phyloP scores from a whole-genome alignment of 2,888 invertebrate species.

The Meloe dianella region DNA sequence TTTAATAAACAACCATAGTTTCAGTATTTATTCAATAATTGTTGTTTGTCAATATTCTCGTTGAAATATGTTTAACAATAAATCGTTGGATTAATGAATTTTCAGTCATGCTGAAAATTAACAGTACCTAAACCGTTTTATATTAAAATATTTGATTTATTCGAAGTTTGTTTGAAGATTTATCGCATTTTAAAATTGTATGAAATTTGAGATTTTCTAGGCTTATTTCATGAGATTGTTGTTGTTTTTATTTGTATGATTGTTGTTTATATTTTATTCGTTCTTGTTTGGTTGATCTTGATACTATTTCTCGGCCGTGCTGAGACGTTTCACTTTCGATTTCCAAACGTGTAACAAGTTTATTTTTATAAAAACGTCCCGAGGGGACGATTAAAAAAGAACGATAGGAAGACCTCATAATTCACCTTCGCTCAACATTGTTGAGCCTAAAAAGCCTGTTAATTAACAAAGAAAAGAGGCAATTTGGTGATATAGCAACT shows the following conservation, averaged over 20 bases:
- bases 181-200: too few species aligned
- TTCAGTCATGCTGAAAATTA: background rate
- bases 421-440: too few species aligned
- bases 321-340: conserved; percentile 4
- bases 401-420: background rate
- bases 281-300: background rate
- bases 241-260: background rate
- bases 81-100: background rate
- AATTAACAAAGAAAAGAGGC: too few species aligned
- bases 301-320: background rate
- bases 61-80: background rate
- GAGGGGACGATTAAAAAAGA: background rate
- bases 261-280: background rate
- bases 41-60: too few species aligned
- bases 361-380: background rate
- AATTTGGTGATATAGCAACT: too few species aligned
- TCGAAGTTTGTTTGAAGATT: too few species aligned
- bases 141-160: background rate
- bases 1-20: too few species aligned
- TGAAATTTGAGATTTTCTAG: too few species aligned
- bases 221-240: too few species aligned
- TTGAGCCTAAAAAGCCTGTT: too few species aligned
- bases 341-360: background rate
- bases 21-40: background rate
- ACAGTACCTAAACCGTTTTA: background rate